Evolutionary conservation across 2,888 invertebrate species (phyloP).

Genomic region (Drosophila koepferae): DNA sequence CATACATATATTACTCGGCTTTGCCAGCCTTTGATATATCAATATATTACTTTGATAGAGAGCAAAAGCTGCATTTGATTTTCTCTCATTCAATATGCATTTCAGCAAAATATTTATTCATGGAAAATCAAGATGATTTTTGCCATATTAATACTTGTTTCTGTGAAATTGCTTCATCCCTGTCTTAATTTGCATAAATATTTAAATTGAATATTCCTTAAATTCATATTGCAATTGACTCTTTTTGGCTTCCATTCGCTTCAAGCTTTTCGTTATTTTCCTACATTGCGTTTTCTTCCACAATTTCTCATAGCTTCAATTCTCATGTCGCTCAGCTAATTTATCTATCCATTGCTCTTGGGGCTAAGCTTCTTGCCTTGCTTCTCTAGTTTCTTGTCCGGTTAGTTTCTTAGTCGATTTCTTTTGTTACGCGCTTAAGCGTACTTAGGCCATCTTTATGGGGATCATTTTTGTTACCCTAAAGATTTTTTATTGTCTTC

Average conservation of each 20-base stretch:
- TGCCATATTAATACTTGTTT: background rate
- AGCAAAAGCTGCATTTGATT: background rate
- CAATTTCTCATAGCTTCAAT: too few relatives aligned
- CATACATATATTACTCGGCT: too few relatives aligned
- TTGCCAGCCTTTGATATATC: background rate
- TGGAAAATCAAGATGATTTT: background rate
- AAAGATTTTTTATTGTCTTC: background rate
- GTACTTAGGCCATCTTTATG: rapidly evolving
- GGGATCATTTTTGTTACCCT: too few relatives aligned
- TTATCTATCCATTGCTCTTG: too few relatives aligned
- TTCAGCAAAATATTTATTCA: slow-evolving; percentile 1
- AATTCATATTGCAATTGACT: background rate
- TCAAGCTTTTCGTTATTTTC: background rate
- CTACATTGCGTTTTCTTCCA: too few relatives aligned
- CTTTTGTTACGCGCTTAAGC: background rate
- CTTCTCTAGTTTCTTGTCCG: background rate
- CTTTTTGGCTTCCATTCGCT: background rate
- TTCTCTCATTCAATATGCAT: background rate
- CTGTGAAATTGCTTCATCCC: too few relatives aligned
- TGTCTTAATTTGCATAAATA: background rate
- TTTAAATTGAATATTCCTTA: background rate
- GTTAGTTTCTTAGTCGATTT: background rate
- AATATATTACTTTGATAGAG: background rate
- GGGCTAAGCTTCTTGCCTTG: background rate
- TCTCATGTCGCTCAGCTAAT: too few relatives aligned